A percentile compares a stretch with the other conserved stretches of the same genome.
phyloP scores from a whole-genome alignment of 2,797 vertebrate genomes.

The Myioborus melanocephalus region DNA sequence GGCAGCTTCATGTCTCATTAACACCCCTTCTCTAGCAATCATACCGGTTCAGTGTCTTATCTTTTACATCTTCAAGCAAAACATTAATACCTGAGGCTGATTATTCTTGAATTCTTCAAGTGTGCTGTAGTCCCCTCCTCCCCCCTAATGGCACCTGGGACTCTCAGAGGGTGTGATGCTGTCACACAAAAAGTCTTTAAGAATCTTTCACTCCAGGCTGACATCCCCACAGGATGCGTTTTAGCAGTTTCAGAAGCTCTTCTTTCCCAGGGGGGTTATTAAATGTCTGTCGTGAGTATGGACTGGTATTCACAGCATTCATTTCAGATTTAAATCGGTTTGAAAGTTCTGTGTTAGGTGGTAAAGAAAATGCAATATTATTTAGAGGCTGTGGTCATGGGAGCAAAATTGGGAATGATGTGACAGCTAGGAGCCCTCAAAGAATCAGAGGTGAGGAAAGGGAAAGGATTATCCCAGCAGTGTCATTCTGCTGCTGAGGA shows the following conservation, averaged over 20 bases:
- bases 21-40: background rate
- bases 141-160: slow-evolving; percentile 44
- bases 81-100: slow-evolving; percentile 56
- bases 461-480: slow-evolving; percentile 44
- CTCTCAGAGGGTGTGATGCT: slow-evolving; percentile 62
- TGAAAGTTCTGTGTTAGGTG: slow-evolving; percentile 35
- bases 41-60: background rate
- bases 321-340: slow-evolving; percentile 52
- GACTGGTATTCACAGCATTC: slow-evolving; percentile 21
- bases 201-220: slow-evolving; percentile 42
- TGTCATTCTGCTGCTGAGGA: background rate
- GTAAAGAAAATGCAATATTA: slow-evolving; percentile 52
- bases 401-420: background rate
- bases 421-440: background rate
- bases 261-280: slow-evolving; percentile 44
- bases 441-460: slow-evolving; percentile 7
- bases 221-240: slow-evolving; percentile 47
- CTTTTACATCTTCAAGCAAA: slow-evolving; percentile 57
- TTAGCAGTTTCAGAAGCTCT: slow-evolving; percentile 53
- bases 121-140: slow-evolving; percentile 23
- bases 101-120: slow-evolving; percentile 33
- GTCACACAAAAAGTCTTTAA: slow-evolving; percentile 63
- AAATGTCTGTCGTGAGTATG: slow-evolving; percentile 29
- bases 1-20: background rate
- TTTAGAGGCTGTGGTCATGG: background rate